These are phyloP conservation scores for Gnathonemus echidnorhynchus DNA, from an alignment of 2,113 vertebrate species.

Conservation along the genomic window DNA sequence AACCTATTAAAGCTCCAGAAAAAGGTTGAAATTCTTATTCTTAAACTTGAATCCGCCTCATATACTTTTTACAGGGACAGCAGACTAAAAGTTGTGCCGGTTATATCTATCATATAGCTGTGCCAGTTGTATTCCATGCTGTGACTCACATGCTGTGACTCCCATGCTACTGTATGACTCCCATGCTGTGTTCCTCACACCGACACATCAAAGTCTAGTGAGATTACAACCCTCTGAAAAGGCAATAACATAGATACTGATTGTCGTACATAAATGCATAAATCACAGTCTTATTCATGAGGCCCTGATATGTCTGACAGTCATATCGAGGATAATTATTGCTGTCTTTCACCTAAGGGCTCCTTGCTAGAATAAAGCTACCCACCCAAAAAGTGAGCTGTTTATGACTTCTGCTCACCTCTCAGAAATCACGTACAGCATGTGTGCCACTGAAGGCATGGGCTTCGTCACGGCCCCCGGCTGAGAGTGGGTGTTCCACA, in stretches of 20 bases:
- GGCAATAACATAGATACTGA: neutral
- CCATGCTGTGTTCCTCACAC: neutral
- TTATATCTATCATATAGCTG: neutral
- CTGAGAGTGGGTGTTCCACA: neutral
- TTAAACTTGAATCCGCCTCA: constrained; percentile 39
- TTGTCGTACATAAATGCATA: neutral
- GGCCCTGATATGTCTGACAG: neutral
- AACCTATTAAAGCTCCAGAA: constrained; percentile 44
- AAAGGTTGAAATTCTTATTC: constrained; percentile 45
- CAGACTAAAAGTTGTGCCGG: neutral
- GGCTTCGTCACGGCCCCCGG: neutral
- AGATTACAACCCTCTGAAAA: neutral
- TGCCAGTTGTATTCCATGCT: neutral
- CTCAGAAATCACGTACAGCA: neutral
- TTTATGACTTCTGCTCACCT: neutral
- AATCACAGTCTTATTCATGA: neutral
- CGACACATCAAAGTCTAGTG: neutral
- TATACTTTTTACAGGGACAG: constrained; percentile 34
- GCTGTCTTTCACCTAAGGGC: neutral
- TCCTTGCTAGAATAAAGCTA: neutral
- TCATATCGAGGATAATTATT: neutral
- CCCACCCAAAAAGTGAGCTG: neutral
- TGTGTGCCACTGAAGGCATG: neutral
- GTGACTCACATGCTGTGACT: neutral
- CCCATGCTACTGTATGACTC: neutral